Base-by-base conservation (phyloP, 2,113 vertebrate genomes). In the Sceloporus undulatus region DNA sequence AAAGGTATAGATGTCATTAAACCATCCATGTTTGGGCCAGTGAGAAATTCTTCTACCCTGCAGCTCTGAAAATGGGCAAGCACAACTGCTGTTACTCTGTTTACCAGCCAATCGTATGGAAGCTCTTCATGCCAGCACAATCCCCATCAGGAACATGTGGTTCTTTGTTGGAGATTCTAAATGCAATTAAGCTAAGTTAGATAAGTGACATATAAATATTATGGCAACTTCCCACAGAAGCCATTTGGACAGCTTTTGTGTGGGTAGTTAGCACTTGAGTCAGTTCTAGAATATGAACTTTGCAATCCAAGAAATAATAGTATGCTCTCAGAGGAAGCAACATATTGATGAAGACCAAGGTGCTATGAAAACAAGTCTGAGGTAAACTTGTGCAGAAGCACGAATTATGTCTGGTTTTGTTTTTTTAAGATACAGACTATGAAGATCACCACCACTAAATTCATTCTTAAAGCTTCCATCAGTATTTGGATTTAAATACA, bases 401-500 rank as follows among this genome's bases (percentile, higher is more conserved):
- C 59, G 2, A 62, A 16, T 62, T 14, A 62, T 62, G 13, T 13
- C 11, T 62, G 11, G 18, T 9, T 9, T 59, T 59, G 10, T 59
- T 59, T 59, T 56, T 56, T 56, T 59, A 13, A 13, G 11, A 59
- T 59, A 14, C 56, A 59, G 11, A 16, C 9, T 59, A 59, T 16
- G 56, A 59, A 59, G 10, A 59, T 59, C 56, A 16, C 10, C 56
- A 59, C 56, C 56, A 59, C 14, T 59, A 59, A 59, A 59, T 59
- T 10, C 56, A 59, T 73, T 13, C 59, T 80, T 16, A 18, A 29
- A 80, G 59, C 34, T 9, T 59, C 16, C 73, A 77, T 29, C 27
- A 42, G 84, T 62, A 78, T 66, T 89, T 52, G 84, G 48, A 85
- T 54, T 91, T 91, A 80, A 87, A 90, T 80, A 76, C 52, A 66